A percentile compares a stretch with the other conserved stretches of the same genome.
Conservation (phyloP, 2,888 invertebrate species). For the Clitarchus hookeri region DNA sequence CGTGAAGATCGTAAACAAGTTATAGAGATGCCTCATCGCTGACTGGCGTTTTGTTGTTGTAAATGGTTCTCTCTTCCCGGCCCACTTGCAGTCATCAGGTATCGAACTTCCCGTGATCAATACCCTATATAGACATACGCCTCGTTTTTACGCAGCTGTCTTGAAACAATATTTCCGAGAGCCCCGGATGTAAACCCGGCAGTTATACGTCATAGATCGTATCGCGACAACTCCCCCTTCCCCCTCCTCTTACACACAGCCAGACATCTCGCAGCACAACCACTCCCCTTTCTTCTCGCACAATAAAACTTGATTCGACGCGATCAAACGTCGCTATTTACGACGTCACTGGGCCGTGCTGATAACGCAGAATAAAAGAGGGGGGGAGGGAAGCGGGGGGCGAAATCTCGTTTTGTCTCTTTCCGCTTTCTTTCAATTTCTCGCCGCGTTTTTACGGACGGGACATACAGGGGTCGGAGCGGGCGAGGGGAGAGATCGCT, state of each 20-base stretch:
- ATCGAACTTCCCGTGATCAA: background rate
- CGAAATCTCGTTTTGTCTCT: conserved; percentile 19
- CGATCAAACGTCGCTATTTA: conserved; percentile 41
- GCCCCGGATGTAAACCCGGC: background rate
- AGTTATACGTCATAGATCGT: background rate
- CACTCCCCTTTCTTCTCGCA: conserved; percentile 33
- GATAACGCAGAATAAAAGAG: conserved; percentile 25
- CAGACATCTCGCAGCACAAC: no score
- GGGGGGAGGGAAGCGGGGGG: background rate
- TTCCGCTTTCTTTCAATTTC: conserved; percentile 21
- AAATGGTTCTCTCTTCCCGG: background rate
- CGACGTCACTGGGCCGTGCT: conserved; percentile 35
- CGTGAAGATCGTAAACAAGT: conserved; percentile 5
- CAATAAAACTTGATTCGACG: conserved; percentile 44
- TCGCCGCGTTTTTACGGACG: background rate
- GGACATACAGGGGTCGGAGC: no score
- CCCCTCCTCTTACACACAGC: no score
- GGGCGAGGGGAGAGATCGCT: background rate
- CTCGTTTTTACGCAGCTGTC: conserved; percentile 21
- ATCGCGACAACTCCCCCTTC: background rate
- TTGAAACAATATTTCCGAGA: conserved; percentile 37
- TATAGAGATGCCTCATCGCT: background rate
- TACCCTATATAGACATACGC: background rate
- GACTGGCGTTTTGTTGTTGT: background rate
- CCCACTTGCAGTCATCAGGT: no score